phyloP scores from a whole-genome alignment of 2,888 invertebrate genomes.

The Rhaphigaster nebulosa region DNA sequence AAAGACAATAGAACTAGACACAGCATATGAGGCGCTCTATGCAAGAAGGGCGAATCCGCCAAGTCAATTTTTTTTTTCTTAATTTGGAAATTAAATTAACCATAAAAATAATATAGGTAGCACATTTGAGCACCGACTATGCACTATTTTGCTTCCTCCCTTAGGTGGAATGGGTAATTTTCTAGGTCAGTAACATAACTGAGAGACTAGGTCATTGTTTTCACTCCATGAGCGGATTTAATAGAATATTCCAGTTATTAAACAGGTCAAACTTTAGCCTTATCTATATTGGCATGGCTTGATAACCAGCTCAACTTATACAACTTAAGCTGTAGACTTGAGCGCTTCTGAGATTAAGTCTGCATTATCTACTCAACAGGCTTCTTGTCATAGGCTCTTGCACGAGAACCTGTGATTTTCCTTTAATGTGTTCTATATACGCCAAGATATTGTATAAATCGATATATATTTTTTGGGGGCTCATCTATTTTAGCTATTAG shows the following conservation, averaged over 20 bases:
- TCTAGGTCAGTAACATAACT: neutral
- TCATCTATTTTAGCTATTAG: too few relatives aligned
- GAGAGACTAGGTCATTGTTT: neutral
- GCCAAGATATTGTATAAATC: neutral
- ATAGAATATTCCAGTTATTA: conserved; percentile 19
- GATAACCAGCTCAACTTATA: conserved; percentile 7
- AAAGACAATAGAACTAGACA: too few relatives aligned
- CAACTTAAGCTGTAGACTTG: conserved; percentile 28
- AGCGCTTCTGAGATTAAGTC: conserved; percentile 15
- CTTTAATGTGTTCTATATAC: neutral
- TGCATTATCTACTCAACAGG: neutral
- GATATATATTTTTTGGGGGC: too few relatives aligned
- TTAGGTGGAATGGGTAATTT: neutral
- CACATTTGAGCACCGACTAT: neutral
- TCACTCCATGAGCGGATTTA: neutral
- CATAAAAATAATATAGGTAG: too few relatives aligned
- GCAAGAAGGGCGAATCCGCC: too few relatives aligned
- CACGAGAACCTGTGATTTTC: neutral
- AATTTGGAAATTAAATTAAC: too few relatives aligned
- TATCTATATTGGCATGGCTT: conserved; percentile 37
- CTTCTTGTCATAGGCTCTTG: conserved; percentile 5
- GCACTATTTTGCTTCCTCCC: neutral
- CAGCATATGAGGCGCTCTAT: too few relatives aligned
- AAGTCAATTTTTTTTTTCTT: too few relatives aligned
- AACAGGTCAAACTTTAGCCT: conserved; percentile 15